Evolutionary conservation across 2,888 invertebrate species (phyloP), one percentile per base, ranked within the genome.

Genomic region (Anagyrus pseudococci): DNA sequence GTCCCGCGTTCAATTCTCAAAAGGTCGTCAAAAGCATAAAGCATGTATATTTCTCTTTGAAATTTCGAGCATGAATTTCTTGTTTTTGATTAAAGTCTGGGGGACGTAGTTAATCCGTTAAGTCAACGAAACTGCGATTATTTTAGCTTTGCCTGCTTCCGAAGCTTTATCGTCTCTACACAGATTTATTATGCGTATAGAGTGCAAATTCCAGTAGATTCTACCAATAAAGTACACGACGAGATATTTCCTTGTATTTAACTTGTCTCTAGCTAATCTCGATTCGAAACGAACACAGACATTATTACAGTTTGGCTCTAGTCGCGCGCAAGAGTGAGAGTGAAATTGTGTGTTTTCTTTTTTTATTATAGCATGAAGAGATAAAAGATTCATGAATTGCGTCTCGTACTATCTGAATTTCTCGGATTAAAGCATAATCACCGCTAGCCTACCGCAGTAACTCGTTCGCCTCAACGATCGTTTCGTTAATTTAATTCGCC

Each of bases 211-310:
- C 15, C 33, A 8, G 15, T 37, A 37, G 4, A 29, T 29, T 8
- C 2, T 2, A 37, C 33, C 33, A 13, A 15, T 37, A 37, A 37
- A 15, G 15, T 8, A 37, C 33, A 37, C 29, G 29, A 29, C 29
- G 29, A 37, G 33, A 37, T 37, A 37, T 47, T 8, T 55, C 58
- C 17, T 44, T 8, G 15, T 53, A 26, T 13, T 7, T 13, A 23
- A 40, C 8, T 53, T 10, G 8, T 4, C 20, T 47, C 33, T 48
- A 57, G 13, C 53, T 58, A 62, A 53, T 46, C 23, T 22, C 46
- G 33, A 50, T 7, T 54, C 8, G 22, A 40, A 52, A 49, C 44
- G 15, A 58, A 58, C 43, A 25, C 33, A 29, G 33, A 62, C 25
- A 54, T 4, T 15, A 22, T 43, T 2, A 44, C 15, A 20, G 13